Evolutionary conservation across 1,140 invertebrate genomes (phyloP).

Genomic region (Caenorhabditis tropicalis): DNA sequence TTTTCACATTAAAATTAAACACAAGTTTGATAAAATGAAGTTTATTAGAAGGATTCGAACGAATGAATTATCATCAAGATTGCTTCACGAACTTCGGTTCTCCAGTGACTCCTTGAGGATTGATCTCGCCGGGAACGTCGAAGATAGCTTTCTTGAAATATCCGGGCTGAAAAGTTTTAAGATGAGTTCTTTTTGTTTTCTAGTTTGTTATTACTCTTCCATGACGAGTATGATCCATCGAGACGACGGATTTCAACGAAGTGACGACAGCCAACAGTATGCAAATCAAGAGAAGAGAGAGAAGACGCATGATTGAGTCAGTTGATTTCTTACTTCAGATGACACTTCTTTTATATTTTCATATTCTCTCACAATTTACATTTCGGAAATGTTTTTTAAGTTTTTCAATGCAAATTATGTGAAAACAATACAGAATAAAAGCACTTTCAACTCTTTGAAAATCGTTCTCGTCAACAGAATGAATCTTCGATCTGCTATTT

Average conservation of each 20-base stretch:
- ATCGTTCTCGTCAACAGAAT: background rate
- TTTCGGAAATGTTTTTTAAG: background rate
- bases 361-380: background rate
- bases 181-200: background rate
- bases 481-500: background rate
- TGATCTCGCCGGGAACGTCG: background rate
- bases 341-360: background rate
- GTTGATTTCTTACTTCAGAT: background rate
- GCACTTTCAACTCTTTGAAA: background rate
- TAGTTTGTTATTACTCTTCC: no score
- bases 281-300: background rate
- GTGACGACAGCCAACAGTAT: background rate
- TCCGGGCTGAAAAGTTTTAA: background rate
- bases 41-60: no score
- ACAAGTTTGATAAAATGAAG: no score
- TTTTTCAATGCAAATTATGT: background rate
- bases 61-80: background rate
- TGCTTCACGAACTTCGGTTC: background rate
- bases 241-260: no score
- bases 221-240: no score
- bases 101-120: background rate
- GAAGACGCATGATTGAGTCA: conserved; percentile 23
- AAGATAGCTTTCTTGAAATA: background rate
- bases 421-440: background rate
- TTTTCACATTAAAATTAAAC: no score